Conservation (phyloP, 2,113 vertebrate species). For the Indicator maculatus region DNA sequence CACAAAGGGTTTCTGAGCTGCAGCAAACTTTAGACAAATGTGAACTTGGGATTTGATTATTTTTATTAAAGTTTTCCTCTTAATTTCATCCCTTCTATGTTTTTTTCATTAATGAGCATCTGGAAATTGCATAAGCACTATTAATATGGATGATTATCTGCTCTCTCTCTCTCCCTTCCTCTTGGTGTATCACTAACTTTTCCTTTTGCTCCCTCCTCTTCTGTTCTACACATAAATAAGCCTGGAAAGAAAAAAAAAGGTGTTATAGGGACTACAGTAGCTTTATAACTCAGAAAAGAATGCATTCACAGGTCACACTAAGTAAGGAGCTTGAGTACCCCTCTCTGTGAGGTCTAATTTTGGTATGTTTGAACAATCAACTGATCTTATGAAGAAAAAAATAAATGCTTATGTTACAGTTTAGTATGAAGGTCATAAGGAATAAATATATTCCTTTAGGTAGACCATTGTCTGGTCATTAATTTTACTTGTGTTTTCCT, state of each 20-base stretch:
- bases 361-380: not conserved
- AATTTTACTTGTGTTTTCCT: conserved; percentile 32
- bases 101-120: conserved; percentile 32
- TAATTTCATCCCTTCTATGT: conserved; percentile 30
- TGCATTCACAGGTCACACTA: not conserved
- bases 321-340: not conserved
- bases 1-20: conserved; percentile 35
- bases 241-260: not conserved
- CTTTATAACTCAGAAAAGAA: not conserved
- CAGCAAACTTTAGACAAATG: conserved; percentile 10
- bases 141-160: not conserved
- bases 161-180: not conserved
- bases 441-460: conserved; percentile 39
- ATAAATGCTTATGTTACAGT: not conserved
- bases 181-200: conserved; percentile 20
- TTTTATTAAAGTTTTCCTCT: conserved; percentile 24
- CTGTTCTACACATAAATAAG: not conserved
- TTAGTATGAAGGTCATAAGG: not conserved
- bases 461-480: not conserved
- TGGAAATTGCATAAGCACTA: not conserved
- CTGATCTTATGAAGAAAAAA: not conserved
- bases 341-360: conserved; percentile 23
- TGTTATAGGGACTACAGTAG: not conserved
- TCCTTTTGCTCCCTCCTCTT: not conserved
- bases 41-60: conserved; percentile 20